phyloP scores from a whole-genome alignment of 2,113 vertebrate genomes.

The Tauraco erythrolophus region DNA sequence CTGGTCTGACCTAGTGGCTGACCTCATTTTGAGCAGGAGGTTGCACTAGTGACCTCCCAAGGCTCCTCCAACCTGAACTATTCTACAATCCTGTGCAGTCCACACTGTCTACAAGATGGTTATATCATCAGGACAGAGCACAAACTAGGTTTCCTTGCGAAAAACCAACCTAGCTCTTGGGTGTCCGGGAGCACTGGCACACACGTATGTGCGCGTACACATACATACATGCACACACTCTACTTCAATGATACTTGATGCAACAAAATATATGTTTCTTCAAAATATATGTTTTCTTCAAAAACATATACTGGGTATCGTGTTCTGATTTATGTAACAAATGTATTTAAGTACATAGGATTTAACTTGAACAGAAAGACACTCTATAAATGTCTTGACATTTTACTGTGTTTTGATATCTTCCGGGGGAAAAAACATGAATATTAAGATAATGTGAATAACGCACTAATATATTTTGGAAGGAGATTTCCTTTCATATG shows the following conservation, averaged over 20 bases:
- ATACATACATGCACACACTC: neutral
- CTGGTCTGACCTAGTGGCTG: neutral
- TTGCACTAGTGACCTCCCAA: neutral
- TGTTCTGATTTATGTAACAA: neutral
- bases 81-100: neutral
- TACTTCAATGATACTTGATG: neutral
- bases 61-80: neutral
- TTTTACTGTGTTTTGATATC: neutral
- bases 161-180: neutral
- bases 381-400: neutral
- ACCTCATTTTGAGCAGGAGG: neutral
- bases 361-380: neutral
- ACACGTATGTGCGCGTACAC: fast-evolving
- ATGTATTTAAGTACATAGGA: fast-evolving
- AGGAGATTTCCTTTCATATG: neutral
- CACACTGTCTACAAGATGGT: neutral
- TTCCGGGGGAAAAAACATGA: neutral
- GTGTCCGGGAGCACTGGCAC: neutral
- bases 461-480: neutral
- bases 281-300: neutral
- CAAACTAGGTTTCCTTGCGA: neutral
- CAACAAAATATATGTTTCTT: too few species aligned
- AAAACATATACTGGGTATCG: fast-evolving
- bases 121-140: neutral
- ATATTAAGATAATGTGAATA: neutral